phyloP scores from a whole-genome alignment of 64 coral and sea anemone genomes.

The Montipora foliosa region DNA sequence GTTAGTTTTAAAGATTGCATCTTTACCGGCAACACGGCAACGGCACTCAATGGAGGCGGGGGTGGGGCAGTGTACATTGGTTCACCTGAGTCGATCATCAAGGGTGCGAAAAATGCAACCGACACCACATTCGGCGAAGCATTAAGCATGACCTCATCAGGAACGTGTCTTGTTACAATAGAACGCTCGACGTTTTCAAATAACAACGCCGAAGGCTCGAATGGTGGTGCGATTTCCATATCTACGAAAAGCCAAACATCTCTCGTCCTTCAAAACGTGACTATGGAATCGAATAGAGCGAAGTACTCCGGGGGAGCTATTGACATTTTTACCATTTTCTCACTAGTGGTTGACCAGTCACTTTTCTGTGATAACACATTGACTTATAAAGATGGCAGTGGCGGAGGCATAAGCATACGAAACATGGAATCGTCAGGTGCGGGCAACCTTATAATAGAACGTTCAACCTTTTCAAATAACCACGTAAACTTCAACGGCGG shows the following conservation, averaged over 20 bases:
- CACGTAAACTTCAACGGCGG: background rate
- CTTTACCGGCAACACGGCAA: background rate
- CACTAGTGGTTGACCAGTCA: background rate
- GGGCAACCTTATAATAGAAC: background rate
- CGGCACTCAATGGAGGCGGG: background rate
- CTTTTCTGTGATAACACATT: background rate
- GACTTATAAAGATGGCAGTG: background rate
- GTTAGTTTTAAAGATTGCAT: background rate
- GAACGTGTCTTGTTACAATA: background rate
- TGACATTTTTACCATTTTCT: background rate
- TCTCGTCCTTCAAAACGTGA: background rate
- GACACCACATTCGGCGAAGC: background rate
- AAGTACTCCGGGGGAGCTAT: no score
- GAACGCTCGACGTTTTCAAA: background rate
- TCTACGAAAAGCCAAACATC: background rate
- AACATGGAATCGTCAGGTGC: background rate
- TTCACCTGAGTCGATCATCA: no score
- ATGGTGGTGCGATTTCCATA: background rate
- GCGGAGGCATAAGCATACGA: background rate
- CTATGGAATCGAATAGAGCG: background rate
- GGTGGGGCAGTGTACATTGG: conserved; percentile 7
- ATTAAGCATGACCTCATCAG: background rate
- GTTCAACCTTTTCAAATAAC: background rate
- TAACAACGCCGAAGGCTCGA: background rate
- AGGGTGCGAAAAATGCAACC: background rate